Evolutionary conservation across 1,140 invertebrate genomes (phyloP).

Genomic region (Episyrphus balteatus): DNA sequence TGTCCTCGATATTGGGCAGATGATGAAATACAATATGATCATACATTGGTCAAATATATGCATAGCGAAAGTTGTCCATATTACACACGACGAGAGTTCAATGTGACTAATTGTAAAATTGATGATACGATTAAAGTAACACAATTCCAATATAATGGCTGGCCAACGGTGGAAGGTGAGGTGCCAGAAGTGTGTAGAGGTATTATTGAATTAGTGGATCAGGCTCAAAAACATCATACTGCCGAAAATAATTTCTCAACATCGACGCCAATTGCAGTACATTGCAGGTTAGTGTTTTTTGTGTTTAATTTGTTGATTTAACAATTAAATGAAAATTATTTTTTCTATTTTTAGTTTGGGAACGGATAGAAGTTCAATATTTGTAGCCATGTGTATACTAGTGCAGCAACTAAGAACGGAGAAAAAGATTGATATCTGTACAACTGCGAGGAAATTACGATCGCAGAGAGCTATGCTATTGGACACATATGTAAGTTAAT

Average conservation of each 20-base stretch:
- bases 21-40: slow-evolving; percentile 68
- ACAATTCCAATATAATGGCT: slow-evolving; percentile 80
- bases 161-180: slow-evolving; percentile 76
- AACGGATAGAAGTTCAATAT: slow-evolving; percentile 78
- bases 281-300: slow-evolving; percentile 54
- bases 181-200: slow-evolving; percentile 76
- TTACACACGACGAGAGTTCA: slow-evolving; percentile 72
- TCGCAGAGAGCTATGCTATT: slow-evolving; percentile 74
- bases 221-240: slow-evolving; percentile 44
- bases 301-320: no score
- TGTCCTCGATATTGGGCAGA: slow-evolving; percentile 90
- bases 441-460: slow-evolving; percentile 68
- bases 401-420: slow-evolving; percentile 72
- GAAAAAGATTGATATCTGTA: slow-evolving; percentile 75
- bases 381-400: slow-evolving; percentile 74
- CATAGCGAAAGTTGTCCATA: slow-evolving; percentile 79
- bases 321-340: slow-evolving; percentile 1
- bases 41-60: slow-evolving; percentile 74
- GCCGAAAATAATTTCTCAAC: slow-evolving; percentile 42
- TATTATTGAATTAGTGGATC: slow-evolving; percentile 66
- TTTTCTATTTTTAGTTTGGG: slow-evolving; percentile 47
- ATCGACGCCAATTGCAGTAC: slow-evolving; percentile 55
- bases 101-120: slow-evolving; percentile 68
- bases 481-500: slow-evolving; percentile 61
- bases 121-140: slow-evolving; percentile 58